phyloP scores from a whole-genome alignment of 2,113 vertebrate species.

The Petaurus breviceps region DNA sequence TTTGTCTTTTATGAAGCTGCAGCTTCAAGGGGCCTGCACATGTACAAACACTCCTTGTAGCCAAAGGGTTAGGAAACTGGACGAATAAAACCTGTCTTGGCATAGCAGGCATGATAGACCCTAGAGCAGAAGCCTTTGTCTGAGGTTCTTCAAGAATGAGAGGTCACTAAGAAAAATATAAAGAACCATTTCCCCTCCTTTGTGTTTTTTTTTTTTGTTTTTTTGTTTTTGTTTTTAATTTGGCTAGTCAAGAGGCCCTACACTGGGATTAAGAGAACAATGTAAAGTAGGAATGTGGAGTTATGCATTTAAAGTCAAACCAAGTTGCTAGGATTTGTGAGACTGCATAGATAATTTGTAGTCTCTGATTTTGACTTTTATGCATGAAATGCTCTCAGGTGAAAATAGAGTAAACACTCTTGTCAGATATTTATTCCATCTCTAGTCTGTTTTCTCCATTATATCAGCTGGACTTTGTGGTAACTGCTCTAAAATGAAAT shows the following conservation, averaged over 20 bases:
- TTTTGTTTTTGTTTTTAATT: conserved; percentile 38
- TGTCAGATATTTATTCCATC: neutral
- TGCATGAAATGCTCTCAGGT: neutral
- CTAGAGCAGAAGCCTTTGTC: neutral
- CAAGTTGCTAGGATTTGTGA: neutral
- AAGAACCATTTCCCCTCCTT: neutral
- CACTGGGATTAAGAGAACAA: neutral
- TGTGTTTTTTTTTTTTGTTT: neutral
- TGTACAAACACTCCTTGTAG: neutral
- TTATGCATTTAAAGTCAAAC: neutral
- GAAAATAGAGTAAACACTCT: conserved; percentile 9
- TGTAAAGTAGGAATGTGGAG: neutral
- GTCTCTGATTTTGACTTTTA: neutral
- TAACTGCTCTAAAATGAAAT: neutral
- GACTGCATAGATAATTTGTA: neutral
- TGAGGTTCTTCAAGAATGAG: neutral
- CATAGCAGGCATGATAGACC: no score
- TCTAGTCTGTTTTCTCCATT: neutral
- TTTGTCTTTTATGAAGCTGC: neutral
- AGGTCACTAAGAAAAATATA: neutral
- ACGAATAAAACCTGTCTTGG: neutral
- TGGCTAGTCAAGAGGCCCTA: neutral
- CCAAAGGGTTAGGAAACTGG: neutral
- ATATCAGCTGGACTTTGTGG: neutral
- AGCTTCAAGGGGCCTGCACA: neutral